A percentile compares a stretch with the other conserved stretches of the same genome.
Conservation (phyloP, 2,888 invertebrate genomes). For the Pocota personata region DNA sequence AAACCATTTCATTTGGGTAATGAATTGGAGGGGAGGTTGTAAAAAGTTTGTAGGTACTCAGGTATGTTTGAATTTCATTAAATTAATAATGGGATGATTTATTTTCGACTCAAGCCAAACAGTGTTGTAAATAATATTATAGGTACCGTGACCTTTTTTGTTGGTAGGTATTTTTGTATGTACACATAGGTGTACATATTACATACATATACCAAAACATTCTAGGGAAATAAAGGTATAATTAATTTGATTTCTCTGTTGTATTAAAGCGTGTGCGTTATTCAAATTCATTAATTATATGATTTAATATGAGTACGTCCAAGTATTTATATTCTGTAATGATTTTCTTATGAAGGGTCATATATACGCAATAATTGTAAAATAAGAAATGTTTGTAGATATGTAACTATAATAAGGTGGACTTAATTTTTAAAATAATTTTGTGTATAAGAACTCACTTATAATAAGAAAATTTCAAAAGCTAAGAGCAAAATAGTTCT, state of each 20-base stretch:
- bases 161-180: neutral
- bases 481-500: too few relatives aligned
- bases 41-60: neutral
- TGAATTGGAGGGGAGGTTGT: neutral
- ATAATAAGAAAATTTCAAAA: too few relatives aligned
- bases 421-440: too few relatives aligned
- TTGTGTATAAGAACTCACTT: too few relatives aligned
- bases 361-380: too few relatives aligned
- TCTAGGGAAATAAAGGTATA: neutral
- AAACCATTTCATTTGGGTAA: constrained; percentile 1
- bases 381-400: too few relatives aligned
- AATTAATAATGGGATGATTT: constrained; percentile 1
- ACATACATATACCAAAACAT: neutral
- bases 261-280: neutral
- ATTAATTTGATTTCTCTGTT: neutral
- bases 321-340: neutral
- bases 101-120: neutral
- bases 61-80: neutral
- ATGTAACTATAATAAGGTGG: too few relatives aligned
- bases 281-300: neutral
- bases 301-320: neutral
- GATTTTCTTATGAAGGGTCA: too few relatives aligned
- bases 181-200: neutral
- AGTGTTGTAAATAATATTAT: neutral
- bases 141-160: neutral